These are phyloP conservation scores for Xanthorhoe spadicearia DNA, from an alignment of 2,888 invertebrate genomes.

Conservation along the genomic window DNA sequence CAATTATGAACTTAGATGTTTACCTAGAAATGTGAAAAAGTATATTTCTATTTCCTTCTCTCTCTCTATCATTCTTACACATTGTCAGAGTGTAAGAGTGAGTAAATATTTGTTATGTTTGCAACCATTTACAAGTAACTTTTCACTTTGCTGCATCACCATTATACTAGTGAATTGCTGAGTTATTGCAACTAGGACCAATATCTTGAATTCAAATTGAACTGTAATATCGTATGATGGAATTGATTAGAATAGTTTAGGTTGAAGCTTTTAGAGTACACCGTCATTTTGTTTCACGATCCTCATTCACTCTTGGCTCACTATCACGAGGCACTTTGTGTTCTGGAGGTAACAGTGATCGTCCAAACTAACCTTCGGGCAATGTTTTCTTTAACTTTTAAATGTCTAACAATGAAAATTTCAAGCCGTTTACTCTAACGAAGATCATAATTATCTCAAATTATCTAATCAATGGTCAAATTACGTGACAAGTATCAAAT, in stretches of 20 bases:
- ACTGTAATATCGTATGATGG: slow-evolving; percentile 24
- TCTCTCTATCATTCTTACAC: no score
- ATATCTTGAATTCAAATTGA: background rate
- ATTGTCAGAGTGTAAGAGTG: no score
- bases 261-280: slow-evolving; percentile 65
- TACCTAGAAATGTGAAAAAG: no score
- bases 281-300: slow-evolving; percentile 63
- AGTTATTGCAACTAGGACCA: slow-evolving; percentile 34
- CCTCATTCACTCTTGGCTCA: slow-evolving; percentile 36
- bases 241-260: slow-evolving; percentile 32
- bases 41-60: no score
- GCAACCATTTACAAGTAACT: slow-evolving; percentile 4
- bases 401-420: no score
- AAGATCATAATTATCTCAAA: no score
- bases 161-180: slow-evolving; percentile 64
- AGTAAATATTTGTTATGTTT: background rate
- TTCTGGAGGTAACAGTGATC: slow-evolving; percentile 43
- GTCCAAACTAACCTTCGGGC: background rate
- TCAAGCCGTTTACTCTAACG: no score
- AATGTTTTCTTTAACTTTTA: no score
- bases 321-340: slow-evolving; percentile 50
- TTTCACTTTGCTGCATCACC: slow-evolving; percentile 54
- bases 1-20: no score
- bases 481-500: no score
- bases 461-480: no score